Evolutionary conservation across 2,797 vertebrate genomes (phyloP).

Genomic region (Sebastes hubbsi): DNA sequence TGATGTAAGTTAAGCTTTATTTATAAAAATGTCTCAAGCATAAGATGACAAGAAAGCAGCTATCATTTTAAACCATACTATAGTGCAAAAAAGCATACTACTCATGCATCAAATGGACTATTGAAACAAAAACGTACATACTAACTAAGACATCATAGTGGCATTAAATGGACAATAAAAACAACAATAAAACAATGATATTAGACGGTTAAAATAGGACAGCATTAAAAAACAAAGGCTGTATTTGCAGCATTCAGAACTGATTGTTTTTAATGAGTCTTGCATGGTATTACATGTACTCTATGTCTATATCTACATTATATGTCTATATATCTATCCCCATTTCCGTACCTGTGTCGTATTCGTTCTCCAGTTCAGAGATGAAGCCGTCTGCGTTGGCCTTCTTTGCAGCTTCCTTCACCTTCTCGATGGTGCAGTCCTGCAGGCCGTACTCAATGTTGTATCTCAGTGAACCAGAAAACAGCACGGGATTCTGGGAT

Average conservation of each 20-base stretch:
- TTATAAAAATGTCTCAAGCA: not conserved
- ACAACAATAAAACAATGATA: not conserved
- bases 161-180: not conserved
- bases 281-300: not conserved
- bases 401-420: slow-evolving; percentile 69
- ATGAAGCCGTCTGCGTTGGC: slow-evolving; percentile 80
- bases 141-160: not conserved
- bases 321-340: not conserved
- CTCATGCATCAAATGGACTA: not conserved
- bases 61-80: not conserved
- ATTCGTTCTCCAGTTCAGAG: slow-evolving; percentile 68
- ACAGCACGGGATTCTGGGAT: slow-evolving; percentile 89
- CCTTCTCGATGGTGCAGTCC: slow-evolving; percentile 59
- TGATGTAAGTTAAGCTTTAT: not conserved
- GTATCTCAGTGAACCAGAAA: slow-evolving; percentile 87
- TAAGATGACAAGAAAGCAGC: not conserved
- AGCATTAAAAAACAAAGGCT: too few species aligned
- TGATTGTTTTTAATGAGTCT: not conserved
- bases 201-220: not conserved
- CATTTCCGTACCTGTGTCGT: slow-evolving; percentile 80
- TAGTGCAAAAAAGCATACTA: not conserved
- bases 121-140: not conserved
- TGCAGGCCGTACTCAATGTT: slow-evolving; percentile 88
- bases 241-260: not conserved
- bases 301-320: not conserved